phyloP scores from a whole-genome alignment of 2,888 invertebrate genomes.

The Euproctis similis region DNA sequence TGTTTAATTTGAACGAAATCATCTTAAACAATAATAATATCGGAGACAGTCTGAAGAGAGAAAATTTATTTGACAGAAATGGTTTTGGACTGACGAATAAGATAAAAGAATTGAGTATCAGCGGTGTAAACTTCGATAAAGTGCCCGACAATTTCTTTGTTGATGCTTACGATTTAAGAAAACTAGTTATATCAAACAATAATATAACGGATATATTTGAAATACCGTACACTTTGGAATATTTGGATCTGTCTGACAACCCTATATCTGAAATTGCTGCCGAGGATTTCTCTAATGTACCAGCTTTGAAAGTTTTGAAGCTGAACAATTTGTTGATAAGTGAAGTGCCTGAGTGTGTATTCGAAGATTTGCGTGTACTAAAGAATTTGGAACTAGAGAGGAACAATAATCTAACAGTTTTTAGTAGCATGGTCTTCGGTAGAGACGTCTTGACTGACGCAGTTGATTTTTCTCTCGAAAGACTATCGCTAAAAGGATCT shows the following conservation, averaged over 20 bases:
- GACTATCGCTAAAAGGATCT: slow-evolving; percentile 63
- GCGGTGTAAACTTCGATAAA: slow-evolving; percentile 37
- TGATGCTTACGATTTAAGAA: slow-evolving; percentile 59
- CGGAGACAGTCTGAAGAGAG: slow-evolving; percentile 39
- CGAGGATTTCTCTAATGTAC: slow-evolving; percentile 66
- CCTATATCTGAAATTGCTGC: slow-evolving; percentile 63
- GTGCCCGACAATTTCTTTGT: slow-evolving; percentile 59
- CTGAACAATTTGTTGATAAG: slow-evolving; percentile 75
- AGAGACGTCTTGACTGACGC: slow-evolving; percentile 48
- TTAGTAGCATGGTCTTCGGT: slow-evolving; percentile 63
- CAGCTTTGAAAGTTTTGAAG: slow-evolving; percentile 68
- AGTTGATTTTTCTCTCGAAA: slow-evolving; percentile 58
- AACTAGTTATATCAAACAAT: slow-evolving; percentile 70
- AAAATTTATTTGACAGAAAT: slow-evolving; percentile 51
- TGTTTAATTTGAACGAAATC: slow-evolving; percentile 52
- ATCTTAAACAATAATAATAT: slow-evolving; percentile 61
- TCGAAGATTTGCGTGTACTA: slow-evolving; percentile 70
- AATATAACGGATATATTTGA: slow-evolving; percentile 70
- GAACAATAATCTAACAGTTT: slow-evolving; percentile 66
- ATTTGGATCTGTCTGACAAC: slow-evolving; percentile 79
- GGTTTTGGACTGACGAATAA: slow-evolving; percentile 54
- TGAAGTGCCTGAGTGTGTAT: slow-evolving; percentile 70
- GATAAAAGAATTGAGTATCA: slow-evolving; percentile 46
- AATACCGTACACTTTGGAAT: slow-evolving; percentile 72
- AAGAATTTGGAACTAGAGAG: slow-evolving; percentile 70